Evolutionary conservation across 2,888 invertebrate species (phyloP).

Genomic region (Papilio gigon): DNA sequence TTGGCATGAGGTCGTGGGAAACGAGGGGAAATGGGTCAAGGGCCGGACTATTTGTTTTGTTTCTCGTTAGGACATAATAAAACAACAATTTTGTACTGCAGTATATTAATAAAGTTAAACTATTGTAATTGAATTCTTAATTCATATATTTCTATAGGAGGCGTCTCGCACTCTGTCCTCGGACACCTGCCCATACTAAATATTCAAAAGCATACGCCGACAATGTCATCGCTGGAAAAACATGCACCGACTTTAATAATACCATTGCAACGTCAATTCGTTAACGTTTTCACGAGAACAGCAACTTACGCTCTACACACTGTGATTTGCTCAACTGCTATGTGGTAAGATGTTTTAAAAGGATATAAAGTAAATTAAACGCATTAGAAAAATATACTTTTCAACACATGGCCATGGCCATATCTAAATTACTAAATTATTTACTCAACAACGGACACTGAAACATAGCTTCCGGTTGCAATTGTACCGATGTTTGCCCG

Average conservation of each 20-base stretch:
- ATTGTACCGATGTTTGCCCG: background rate
- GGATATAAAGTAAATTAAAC: background rate
- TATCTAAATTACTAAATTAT: too few species aligned
- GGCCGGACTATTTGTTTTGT: background rate
- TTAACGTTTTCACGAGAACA: background rate
- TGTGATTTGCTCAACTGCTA: background rate
- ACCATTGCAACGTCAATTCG: background rate
- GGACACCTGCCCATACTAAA: background rate
- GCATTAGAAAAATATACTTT: background rate
- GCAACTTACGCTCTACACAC: background rate
- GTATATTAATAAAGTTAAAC: conserved; percentile 6
- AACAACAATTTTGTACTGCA: conserved; percentile 10
- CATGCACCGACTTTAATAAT: background rate
- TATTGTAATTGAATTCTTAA: conserved; percentile 9
- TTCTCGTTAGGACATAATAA: background rate
- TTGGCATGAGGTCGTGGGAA: too few species aligned
- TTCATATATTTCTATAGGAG: too few species aligned
- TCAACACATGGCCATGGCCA: background rate
- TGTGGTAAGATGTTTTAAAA: background rate
- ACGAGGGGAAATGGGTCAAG: too few species aligned
- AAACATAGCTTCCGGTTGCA: too few species aligned
- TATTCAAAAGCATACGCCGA: background rate
- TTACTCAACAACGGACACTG: too few species aligned
- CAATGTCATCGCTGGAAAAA: background rate
- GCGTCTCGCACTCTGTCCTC: background rate